These are phyloP conservation scores for Ganaspis sp. DNA, from an alignment of 1,140 invertebrate genomes.

Conservation along the genomic window DNA sequence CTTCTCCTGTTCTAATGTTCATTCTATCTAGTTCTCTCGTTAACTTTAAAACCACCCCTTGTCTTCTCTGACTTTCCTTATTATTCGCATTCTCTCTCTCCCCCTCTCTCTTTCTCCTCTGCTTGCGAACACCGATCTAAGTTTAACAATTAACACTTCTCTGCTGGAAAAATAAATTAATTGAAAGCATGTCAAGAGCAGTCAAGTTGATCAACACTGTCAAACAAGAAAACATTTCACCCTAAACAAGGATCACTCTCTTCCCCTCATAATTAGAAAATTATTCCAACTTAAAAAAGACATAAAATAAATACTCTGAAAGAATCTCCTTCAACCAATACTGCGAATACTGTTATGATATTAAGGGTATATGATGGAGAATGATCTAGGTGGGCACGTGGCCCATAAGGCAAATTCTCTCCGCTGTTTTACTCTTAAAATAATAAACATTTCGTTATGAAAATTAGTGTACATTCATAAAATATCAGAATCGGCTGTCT, in stretches of 20 bases:
- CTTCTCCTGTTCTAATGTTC: constrained; percentile 24
- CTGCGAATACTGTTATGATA: too few relatives aligned
- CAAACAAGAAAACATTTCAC: background rate
- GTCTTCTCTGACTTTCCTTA: background rate
- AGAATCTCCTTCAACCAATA: too few relatives aligned
- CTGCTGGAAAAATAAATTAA: constrained; percentile 70
- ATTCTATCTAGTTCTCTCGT: background rate
- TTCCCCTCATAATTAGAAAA: background rate
- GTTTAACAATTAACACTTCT: constrained; percentile 72
- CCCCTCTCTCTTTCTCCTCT: constrained; percentile 32
- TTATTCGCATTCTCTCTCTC: constrained; percentile 1
- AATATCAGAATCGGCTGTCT: too few relatives aligned
- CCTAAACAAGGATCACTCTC: background rate
- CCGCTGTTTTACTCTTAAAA: too few relatives aligned
- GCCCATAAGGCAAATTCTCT: too few relatives aligned
- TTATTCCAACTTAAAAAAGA: background rate
- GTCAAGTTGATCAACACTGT: constrained; percentile 46
- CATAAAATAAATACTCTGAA: too few relatives aligned
- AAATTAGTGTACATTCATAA: too few relatives aligned
- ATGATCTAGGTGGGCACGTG: too few relatives aligned
- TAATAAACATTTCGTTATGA: too few relatives aligned
- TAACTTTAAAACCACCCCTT: constrained; percentile 19
- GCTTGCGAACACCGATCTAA: constrained; percentile 69
- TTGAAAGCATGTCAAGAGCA: constrained; percentile 62
- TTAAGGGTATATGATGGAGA: too few relatives aligned